Evolutionary conservation across 53 echinoderm and acorn worm species (phyloP), one percentile per base, ranked within the genome.

Genomic region (Echinometra lucunter): DNA sequence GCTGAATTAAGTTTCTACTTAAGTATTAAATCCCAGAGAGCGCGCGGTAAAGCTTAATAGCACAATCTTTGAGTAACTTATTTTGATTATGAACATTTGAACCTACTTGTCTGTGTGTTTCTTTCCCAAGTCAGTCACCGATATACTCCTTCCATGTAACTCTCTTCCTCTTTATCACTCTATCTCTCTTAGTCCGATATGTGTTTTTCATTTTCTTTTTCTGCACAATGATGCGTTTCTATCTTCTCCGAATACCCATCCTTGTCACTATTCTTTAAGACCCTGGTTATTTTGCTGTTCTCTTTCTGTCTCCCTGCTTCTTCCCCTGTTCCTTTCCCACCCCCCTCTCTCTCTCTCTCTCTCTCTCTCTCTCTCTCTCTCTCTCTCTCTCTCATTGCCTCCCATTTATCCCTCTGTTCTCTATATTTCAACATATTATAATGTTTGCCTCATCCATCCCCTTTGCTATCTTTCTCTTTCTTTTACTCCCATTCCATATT

Each of bases 281-380:
- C n/a, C n/a, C n/a, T n/a, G n/a, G n/a, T n/a, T n/a, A n/a, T n/a
- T n/a, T n/a, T n/a, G 13, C 44, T 42, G 80, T 27, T 7, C 21
- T 80, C 40, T 80, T 3, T 80, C 40, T 38, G 0, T 80, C 81
- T 37, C 81, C 37, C 88, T 16, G 18, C 49, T 9, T 3, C 55
- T 19, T n/a, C n/a, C n/a, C n/a, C n/a, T 44, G 18, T 25, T 7
- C 42, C 44, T 53, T 53, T 87, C 88, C n/a, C 2, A 17, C 53
- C 0, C 12, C 55, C 32, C 56, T 57, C 35, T 56, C 57, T 53
- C 34, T 11, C n/a, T 30, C 57, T 55, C 35, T 56, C 6, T 89
- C 55, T 89, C 58, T 49, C 89, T 32, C 83, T 44, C 23, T 44
- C 83, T 44, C 83, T 82, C 44, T 82, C 83, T 45, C 83, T 82